Base-by-base conservation (phyloP, 30 jellyfish, hydroid and myxozoan species). In the Haliclystus octoradiatus region DNA sequence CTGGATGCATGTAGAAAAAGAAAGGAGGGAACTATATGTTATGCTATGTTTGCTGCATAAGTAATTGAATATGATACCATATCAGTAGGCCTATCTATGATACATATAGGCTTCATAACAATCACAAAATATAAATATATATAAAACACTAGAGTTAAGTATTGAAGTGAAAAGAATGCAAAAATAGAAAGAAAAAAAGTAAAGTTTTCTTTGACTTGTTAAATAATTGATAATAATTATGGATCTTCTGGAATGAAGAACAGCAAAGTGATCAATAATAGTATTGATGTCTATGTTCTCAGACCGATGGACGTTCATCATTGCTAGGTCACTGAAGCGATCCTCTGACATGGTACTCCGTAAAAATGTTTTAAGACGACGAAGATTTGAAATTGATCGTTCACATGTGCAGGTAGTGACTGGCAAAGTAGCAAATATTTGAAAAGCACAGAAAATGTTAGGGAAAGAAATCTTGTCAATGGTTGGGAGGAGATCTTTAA, bases 351-450 rank as follows among this genome's bases (percentile, higher is more conserved):
- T 63, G 0, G 85, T 74, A 26, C 80, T 74, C 24, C 85, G 79
- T 23, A 62, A 57, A 63, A 9, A 63, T 60, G 85, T 62, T 47
- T 74, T 74, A 23, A 74, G 40, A 33, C 82, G 76, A 9, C 82
- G 57, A 24, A 52, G 31, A 13, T 31, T 78, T 7, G 82, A 77
- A 34, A 77, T 66, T 3, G 90, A 77, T 29, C 81, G 26, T 60
- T 68, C 82, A 52, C 90, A 77, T 3, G 90, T 62, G 26, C 90
- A 77, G 4, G 83, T 62, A 4, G 81, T 66, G 35, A 77, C 90
- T 2, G 82, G 90, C 26, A 77, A 30, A 27, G 90, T 77, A 26
- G 90, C 82, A 1, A 72, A 57, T 19, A 77, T 77, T 35, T 51
- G 66, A 66, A 77, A 31, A 25, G 90, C 90, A 52, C 31, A 34